Evolutionary conservation across 2,888 invertebrate genomes (phyloP).

Genomic region (Metallyticus violacea): DNA sequence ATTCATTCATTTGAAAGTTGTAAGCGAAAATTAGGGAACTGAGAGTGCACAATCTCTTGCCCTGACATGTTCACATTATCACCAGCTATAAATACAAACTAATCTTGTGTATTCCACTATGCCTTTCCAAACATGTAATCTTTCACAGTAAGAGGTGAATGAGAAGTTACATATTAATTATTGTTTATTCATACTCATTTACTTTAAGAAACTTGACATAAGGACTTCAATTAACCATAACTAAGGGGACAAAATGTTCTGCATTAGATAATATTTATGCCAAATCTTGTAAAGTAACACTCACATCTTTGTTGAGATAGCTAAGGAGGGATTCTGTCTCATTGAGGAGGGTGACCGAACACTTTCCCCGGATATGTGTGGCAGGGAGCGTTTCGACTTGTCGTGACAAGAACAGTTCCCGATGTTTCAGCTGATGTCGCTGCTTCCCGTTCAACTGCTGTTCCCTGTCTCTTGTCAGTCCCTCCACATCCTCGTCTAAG

Average conservation of each 20-base stretch:
- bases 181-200: too few species aligned
- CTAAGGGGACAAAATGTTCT: not conserved
- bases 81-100: too few species aligned
- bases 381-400: slow-evolving; percentile 98
- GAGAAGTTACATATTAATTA: too few species aligned
- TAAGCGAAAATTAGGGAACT: too few species aligned
- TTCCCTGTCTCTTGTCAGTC: slow-evolving; percentile 35
- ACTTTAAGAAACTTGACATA: too few species aligned
- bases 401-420: slow-evolving; percentile 96
- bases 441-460: slow-evolving; percentile 58
- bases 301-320: slow-evolving; percentile 94
- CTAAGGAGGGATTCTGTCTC: slow-evolving; percentile 96
- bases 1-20: too few species aligned
- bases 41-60: too few species aligned
- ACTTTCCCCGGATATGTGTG: slow-evolving; percentile 98
- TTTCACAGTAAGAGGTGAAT: too few species aligned
- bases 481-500: slow-evolving; percentile 61
- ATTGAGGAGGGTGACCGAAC: slow-evolving; percentile 96
- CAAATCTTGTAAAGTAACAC: too few species aligned
- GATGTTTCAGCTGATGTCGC: slow-evolving; percentile 93
- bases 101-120: too few species aligned
- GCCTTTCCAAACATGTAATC: too few species aligned
- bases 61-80: too few species aligned
- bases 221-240: not conserved
- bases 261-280: slow-evolving; percentile 28